Percentiles rank a stretch among this genome's conserved stretches.
phyloP scores from a whole-genome alignment of 2,888 invertebrate genomes.

The Neocrepidodera transversa region DNA sequence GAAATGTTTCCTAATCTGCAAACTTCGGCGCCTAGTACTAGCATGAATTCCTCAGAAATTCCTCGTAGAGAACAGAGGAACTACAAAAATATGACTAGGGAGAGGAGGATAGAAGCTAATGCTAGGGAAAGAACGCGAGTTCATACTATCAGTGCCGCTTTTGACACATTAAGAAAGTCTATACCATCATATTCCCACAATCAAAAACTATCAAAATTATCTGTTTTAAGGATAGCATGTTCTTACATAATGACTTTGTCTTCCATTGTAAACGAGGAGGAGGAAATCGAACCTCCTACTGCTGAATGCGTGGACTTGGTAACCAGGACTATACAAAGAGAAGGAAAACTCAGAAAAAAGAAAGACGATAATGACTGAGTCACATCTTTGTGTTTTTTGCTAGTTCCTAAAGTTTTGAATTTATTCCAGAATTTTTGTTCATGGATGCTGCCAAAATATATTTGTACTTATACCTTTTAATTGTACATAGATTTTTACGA shows the following conservation, averaged over 20 bases:
- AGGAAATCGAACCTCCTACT: constrained; percentile 65
- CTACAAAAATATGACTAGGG: constrained; percentile 95
- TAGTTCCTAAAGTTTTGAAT: constrained; percentile 27
- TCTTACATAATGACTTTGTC: constrained; percentile 91
- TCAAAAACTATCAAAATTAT: constrained; percentile 91
- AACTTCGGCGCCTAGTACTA: constrained; percentile 14
- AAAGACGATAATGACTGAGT: constrained; percentile 70
- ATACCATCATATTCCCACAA: constrained; percentile 92
- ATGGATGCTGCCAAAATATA: constrained; percentile 35
- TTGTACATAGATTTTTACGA: constrained; percentile 35
- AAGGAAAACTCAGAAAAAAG: constrained; percentile 86
- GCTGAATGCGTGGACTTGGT: constrained; percentile 83
- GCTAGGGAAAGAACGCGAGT: constrained; percentile 91
- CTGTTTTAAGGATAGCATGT: constrained; percentile 90
- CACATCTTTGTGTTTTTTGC: constrained; percentile 15
- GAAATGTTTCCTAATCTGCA: constrained; percentile 53
- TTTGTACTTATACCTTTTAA: constrained; percentile 38
- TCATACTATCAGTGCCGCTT: constrained; percentile 95
- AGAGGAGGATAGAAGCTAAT: constrained; percentile 92
- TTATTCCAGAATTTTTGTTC: constrained; percentile 34
- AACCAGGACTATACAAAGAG: constrained; percentile 91
- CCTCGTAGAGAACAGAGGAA: constrained; percentile 73
- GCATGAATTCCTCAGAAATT: constrained; percentile 27
- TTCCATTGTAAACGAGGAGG: constrained; percentile 73
- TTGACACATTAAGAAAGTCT: constrained; percentile 83